Evolutionary conservation across 2,113 vertebrate species (phyloP).

Genomic region (Peromyscus leucopus): DNA sequence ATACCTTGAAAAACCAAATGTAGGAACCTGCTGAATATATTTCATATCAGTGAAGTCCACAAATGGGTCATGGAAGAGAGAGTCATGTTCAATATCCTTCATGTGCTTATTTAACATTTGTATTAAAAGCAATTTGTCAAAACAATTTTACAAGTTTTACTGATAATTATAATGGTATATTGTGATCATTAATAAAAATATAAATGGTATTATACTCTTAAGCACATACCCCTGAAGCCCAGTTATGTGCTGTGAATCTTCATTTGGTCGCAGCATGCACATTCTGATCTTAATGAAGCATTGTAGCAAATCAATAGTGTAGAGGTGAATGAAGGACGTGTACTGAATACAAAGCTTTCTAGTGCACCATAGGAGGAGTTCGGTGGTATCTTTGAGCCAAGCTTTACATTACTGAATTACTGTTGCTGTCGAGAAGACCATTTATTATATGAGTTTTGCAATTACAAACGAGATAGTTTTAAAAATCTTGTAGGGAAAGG

Average conservation of each 20-base stretch:
- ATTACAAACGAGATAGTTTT: neutral
- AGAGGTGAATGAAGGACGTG: neutral
- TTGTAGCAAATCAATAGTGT: neutral
- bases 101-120: neutral
- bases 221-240: neutral
- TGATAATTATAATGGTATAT: neutral
- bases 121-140: neutral
- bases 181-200: neutral
- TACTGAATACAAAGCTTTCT: neutral
- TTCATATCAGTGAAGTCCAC: neutral
- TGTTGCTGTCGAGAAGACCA: neutral
- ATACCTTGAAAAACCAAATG: neutral
- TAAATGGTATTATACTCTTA: neutral
- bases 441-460: neutral
- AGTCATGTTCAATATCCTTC: rapidly evolving
- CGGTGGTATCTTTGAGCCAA: neutral
- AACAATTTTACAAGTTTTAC: neutral
- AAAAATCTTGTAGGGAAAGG: neutral
- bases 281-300: neutral
- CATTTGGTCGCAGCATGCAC: neutral
- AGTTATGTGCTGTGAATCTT: neutral
- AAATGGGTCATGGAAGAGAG: neutral
- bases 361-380: neutral
- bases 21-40: neutral
- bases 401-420: conserved; percentile 14